Percentiles rank a stretch among this genome's conserved stretches.
Evolutionary conservation across 2,888 invertebrate species (phyloP).

Genomic region (Xylota segnis): DNA sequence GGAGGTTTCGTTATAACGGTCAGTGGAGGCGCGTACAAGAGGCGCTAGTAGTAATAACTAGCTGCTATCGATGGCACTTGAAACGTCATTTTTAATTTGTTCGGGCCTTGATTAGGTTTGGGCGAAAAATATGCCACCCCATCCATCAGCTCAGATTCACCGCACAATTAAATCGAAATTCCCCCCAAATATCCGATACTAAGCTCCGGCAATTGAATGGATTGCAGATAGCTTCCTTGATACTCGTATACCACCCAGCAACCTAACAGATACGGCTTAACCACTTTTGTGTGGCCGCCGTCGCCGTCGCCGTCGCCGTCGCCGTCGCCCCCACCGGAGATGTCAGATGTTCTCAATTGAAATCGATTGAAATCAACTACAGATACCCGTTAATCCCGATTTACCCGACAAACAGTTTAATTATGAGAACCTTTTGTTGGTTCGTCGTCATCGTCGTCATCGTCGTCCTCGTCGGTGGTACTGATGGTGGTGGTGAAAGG

Average conservation of each 20-base stretch:
- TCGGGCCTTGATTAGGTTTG: neutral
- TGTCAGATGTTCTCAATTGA: slow-evolving; percentile 69
- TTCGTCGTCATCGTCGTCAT: neutral
- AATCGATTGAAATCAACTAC: slow-evolving; percentile 76
- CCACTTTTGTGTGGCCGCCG: slow-evolving; percentile 49
- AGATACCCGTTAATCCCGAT: slow-evolving; percentile 72
- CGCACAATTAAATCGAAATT: slow-evolving; percentile 69
- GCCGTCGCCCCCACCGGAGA: slow-evolving; percentile 35
- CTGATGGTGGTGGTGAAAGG: slow-evolving; percentile 10
- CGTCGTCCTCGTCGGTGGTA: neutral
- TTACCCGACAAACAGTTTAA: slow-evolving; percentile 72
- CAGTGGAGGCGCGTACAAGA: slow-evolving; percentile 11
- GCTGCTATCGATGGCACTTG: neutral
- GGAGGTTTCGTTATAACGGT: slow-evolving; percentile 7
- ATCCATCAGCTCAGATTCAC: slow-evolving; percentile 35
- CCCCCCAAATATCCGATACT: slow-evolving; percentile 53
- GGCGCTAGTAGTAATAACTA: neutral
- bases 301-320: too few species aligned
- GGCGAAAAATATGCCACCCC: neutral
- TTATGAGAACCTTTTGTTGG: slow-evolving; percentile 74
- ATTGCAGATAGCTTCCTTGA: slow-evolving; percentile 22
- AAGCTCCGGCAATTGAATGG: slow-evolving; percentile 65
- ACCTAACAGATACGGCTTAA: slow-evolving; percentile 24
- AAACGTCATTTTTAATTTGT: neutral
- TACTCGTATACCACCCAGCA: slow-evolving; percentile 30